Base-by-base conservation (phyloP, 2,888 invertebrate species). In the Euplagia quadripunctaria region DNA sequence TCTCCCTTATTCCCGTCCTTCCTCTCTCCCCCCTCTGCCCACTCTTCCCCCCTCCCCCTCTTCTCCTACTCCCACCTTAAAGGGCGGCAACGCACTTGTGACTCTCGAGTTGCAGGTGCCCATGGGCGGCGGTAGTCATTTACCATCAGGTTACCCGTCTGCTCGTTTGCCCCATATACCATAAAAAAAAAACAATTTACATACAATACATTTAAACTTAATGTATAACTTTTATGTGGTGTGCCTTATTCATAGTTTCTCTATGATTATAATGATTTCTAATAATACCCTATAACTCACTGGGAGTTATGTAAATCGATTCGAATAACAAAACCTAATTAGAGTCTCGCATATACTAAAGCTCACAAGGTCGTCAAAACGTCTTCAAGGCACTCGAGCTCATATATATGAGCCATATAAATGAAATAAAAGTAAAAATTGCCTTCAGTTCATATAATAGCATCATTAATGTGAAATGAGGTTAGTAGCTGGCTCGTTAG, bases 401-500 rank as follows among this genome's bases (percentile, higher is more conserved):
- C 42, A 43, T 51, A 70, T 31, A 31, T 68, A 46, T 70, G 67
- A 70, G 67, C 66, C 41, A 74, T 64, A 72, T 72, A 72, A 72
- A 72, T 67, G 55, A 70, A 63, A 73, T 72, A 72, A 70, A 72
- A 72, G 64, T 64, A 75, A 76, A 74, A 78, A 80, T 80, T 79
- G 73, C 74, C 74, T 63, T 67, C 73, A 74, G 70, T 80, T 73
- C 73, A 61, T 51, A 75, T 69, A 75, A 75, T 75, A 72, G 68
- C 71, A 51, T 75, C 75, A 75, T 75, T 75, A 75, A 66, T 71
- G 71, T 69, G 66, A 61, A 75, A 72, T 52, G 75, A 75, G 58
- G 75, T 75, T 72, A 69, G 71, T 52, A 68, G 65, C 69, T 72
- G 68, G 68, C 80, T 82, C 83, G 77, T 82, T 82, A 81, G 72